phyloP scores from a whole-genome alignment of 2,888 invertebrate genomes.

The Catocala fraxini region DNA sequence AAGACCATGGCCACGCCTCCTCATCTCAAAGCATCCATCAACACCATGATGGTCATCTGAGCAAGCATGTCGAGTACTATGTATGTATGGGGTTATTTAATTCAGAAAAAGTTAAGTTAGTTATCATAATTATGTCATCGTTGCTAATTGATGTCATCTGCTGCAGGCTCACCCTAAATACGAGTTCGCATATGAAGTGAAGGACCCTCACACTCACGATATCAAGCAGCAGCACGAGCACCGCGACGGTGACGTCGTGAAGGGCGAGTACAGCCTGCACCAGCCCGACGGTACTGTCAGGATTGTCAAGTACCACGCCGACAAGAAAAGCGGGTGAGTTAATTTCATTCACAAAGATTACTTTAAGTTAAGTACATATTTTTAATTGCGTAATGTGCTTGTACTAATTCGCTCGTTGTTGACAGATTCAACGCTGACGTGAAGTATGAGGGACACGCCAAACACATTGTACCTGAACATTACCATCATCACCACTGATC shows the following conservation, averaged over 20 bases:
- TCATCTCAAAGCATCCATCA: conserved; percentile 63
- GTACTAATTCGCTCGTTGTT: not conserved
- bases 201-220: conserved; percentile 81
- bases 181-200: conserved; percentile 78
- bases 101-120: no score
- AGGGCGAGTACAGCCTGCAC: conserved; percentile 40
- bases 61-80: conserved; percentile 53
- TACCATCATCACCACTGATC: no score
- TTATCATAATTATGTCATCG: not conserved
- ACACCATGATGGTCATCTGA: conserved; percentile 54
- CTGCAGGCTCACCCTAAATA: conserved; percentile 61
- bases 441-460: no score
- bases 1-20: conserved; percentile 51
- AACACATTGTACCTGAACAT: no score
- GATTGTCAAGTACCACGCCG: conserved; percentile 41
- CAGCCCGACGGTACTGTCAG: conserved; percentile 45
- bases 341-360: not conserved
- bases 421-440: not conserved
- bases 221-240: conserved; percentile 78
- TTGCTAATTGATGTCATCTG: not conserved
- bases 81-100: conserved; percentile 30
- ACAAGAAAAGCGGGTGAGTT: conserved; percentile 29
- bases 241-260: conserved; percentile 49
- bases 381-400: no score
- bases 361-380: not conserved